phyloP scores from a whole-genome alignment of 23 tunicate species.

The Halocynthia aurantium region DNA sequence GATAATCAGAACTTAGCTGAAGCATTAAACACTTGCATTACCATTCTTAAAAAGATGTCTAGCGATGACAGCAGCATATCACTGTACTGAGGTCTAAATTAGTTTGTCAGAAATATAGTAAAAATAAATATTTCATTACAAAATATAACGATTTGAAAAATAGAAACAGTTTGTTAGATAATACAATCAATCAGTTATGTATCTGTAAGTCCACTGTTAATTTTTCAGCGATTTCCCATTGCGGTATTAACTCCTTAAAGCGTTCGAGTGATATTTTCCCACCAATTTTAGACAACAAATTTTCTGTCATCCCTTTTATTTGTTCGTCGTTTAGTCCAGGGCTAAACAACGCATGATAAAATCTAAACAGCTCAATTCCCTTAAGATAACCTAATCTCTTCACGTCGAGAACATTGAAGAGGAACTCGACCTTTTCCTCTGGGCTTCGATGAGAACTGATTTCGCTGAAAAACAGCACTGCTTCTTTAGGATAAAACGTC shows the following conservation, averaged over 20 bases:
- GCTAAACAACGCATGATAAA: conserved; percentile 54
- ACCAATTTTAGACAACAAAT: conserved; percentile 35
- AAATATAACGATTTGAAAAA: too few relatives aligned
- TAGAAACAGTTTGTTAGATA: too few relatives aligned
- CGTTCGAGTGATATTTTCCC: conserved; percentile 42
- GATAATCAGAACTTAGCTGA: too few relatives aligned
- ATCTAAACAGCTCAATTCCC: conserved; percentile 77
- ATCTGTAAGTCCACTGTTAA: conserved; percentile 75
- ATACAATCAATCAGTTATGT: conserved; percentile 15
- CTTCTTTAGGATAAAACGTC: conserved; percentile 53
- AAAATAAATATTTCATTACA: too few relatives aligned
- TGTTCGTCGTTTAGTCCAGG: conserved; percentile 57
- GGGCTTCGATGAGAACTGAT: conserved; percentile 39
- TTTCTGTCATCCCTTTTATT: conserved; percentile 60
- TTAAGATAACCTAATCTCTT: conserved; percentile 45
- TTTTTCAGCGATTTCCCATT: conserved; percentile 76
- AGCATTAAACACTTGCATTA: too few relatives aligned
- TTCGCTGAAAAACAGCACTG: conserved; percentile 54
- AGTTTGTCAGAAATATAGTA: too few relatives aligned
- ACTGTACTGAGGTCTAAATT: too few relatives aligned
- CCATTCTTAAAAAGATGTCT: too few relatives aligned
- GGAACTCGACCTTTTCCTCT: conserved; percentile 52
- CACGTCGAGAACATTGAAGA: conserved; percentile 57
- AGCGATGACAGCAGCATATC: too few relatives aligned
- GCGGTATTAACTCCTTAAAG: conserved; percentile 43